phyloP scores from a whole-genome alignment of 2,888 invertebrate genomes.

The Bugula neritina region DNA sequence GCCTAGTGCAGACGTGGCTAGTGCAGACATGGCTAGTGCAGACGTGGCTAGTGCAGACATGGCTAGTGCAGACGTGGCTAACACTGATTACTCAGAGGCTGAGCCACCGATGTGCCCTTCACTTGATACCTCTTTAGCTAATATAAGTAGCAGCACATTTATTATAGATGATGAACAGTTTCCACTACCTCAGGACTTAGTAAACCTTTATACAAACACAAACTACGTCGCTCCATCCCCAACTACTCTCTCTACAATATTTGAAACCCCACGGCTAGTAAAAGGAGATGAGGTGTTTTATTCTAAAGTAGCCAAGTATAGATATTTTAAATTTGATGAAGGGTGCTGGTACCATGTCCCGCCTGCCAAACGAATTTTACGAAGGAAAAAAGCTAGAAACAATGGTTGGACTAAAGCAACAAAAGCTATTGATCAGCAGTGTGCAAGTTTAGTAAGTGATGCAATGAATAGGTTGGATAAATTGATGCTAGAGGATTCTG shows the following conservation, averaged over 20 bases:
- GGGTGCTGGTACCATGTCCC: conserved; percentile 7
- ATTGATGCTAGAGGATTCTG: too few relatives aligned
- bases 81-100: too few relatives aligned
- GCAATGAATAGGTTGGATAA: neutral
- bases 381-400: neutral
- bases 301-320: neutral
- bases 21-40: too few relatives aligned
- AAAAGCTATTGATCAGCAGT: neutral
- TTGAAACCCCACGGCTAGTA: neutral
- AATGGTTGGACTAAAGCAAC: neutral
- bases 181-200: neutral
- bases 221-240: neutral
- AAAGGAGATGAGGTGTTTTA: neutral
- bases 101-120: too few relatives aligned
- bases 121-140: neutral
- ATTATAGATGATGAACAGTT: neutral
- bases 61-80: too few relatives aligned
- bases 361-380: neutral
- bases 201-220: neutral
- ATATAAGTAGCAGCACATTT: neutral
- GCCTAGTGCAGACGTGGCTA: too few relatives aligned
- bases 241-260: neutral
- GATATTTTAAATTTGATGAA: conserved; percentile 1
- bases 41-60: too few relatives aligned
- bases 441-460: neutral